Evolutionary conservation across 2,888 invertebrate genomes (phyloP).

Genomic region (Meiosimyza platycephala): DNA sequence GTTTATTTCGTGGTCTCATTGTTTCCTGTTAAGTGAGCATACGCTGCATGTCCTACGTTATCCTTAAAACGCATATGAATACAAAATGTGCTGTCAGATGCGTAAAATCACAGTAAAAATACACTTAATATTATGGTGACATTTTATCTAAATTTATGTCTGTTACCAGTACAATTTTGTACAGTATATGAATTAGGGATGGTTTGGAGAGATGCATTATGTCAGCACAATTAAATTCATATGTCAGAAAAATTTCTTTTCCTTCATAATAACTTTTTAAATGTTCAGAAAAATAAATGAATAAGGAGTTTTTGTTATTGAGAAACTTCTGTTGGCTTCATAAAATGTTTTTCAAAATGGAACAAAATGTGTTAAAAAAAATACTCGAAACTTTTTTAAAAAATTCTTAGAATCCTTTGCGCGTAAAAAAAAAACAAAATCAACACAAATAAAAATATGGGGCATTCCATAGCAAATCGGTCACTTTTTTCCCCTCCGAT

Average conservation of each 20-base stretch:
- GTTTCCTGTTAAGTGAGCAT: slow-evolving; percentile 62
- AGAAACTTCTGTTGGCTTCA: too few relatives aligned
- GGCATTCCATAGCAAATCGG: too few relatives aligned
- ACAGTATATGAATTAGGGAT: slow-evolving; percentile 35
- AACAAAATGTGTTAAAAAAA: too few relatives aligned
- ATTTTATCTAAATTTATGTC: slow-evolving; percentile 44
- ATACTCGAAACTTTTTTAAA: too few relatives aligned
- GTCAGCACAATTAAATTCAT: slow-evolving; percentile 58
- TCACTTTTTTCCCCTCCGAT: too few relatives aligned
- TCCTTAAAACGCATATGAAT: slow-evolving; percentile 52
- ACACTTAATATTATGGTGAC: slow-evolving; percentile 64
- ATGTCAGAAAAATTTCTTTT: slow-evolving; percentile 47
- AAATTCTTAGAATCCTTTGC: too few relatives aligned
- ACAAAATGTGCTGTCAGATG: slow-evolving; percentile 45
- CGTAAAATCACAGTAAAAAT: slow-evolving; percentile 34
- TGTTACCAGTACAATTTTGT: slow-evolving; percentile 42
- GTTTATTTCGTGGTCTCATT: slow-evolving; percentile 61
- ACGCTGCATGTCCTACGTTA: slow-evolving; percentile 57
- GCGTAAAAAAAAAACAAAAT: too few relatives aligned
- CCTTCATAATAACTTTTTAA: too few relatives aligned
- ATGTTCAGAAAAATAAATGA: too few relatives aligned
- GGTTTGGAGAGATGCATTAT: slow-evolving; percentile 49
- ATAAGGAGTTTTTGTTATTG: too few relatives aligned
- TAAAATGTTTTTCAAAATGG: too few relatives aligned
- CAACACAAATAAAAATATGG: too few relatives aligned